Percentiles rank a stretch among this genome's conserved stretches.
Conservation (phyloP, 2,113 vertebrate genomes). For the Etia nguti region DNA sequence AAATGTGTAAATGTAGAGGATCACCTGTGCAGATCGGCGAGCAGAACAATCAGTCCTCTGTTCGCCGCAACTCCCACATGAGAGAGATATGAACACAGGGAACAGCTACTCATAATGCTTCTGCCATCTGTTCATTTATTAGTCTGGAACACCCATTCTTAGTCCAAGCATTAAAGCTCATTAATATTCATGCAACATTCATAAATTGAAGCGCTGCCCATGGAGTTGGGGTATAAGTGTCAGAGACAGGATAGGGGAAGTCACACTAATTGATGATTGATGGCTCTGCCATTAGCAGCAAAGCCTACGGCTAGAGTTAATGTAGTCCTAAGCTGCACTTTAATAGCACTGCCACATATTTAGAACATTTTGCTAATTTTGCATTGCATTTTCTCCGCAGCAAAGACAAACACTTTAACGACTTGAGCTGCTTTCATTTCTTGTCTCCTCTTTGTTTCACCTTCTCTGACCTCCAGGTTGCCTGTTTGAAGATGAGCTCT, state of each 20-base stretch:
- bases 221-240: constrained; percentile 45
- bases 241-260: constrained; percentile 39
- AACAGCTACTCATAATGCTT: constrained; percentile 55
- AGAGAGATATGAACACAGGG: constrained; percentile 53
- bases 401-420: not conserved
- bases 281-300: constrained; percentile 41
- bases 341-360: not conserved
- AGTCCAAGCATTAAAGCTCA: constrained; percentile 42
- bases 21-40: constrained; percentile 36
- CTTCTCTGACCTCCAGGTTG: constrained; percentile 50
- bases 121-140: constrained; percentile 66
- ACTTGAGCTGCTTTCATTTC: not conserved
- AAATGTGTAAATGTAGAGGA: constrained; percentile 4
- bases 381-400: not conserved
- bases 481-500: constrained; percentile 68
- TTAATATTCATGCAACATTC: constrained; percentile 64
- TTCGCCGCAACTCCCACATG: constrained; percentile 33
- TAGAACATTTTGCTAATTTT: constrained; percentile 6
- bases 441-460: not conserved
- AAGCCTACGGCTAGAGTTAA: constrained; percentile 21
- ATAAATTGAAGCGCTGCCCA: constrained; percentile 48
- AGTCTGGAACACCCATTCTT: constrained; percentile 56
- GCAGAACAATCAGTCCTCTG: constrained; percentile 32
- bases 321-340: constrained; percentile 22
- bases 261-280: constrained; percentile 62